Base-by-base conservation (phyloP, 2,888 invertebrate species). In the Lumbricus terrestris region DNA sequence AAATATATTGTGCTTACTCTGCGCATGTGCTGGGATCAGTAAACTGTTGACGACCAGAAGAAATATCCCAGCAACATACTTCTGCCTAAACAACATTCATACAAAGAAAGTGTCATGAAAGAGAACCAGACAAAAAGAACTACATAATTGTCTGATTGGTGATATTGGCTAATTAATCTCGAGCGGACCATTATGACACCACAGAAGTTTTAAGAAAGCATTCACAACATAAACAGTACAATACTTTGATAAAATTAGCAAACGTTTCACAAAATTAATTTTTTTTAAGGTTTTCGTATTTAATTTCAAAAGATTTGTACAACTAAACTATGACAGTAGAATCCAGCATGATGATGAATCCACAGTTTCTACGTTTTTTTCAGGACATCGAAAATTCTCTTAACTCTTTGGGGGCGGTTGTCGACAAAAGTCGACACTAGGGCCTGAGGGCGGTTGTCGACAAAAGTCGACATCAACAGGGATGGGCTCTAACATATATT, bases 61-160 rank as follows among this genome's bases (percentile, higher is more conserved):
- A 91, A 92, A 93, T 88, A 94, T 94, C 29, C 94, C 94, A 42
- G 94, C 94, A 40, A 93, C 91, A 92, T 92, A 94, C 85, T 92
- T 92, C 90, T 93, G 94, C 37, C 85, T 85, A 37, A 34, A 85
- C 29, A 16, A 85, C 37, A 83, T 4, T 35, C 37, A 34, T 2
- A 69, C 29, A n/a, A n/a, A 69, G 69, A 69, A n/a, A 69, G 69
- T n/a, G n/a, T 16, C 8, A 29, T 11, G n/a, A 69, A 69, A n/a
- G 11, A 69, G 0, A n/a, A 69, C n/a, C 69, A 69, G n/a, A 8
- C 69, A 47, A 47, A 3, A 11, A 20, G 33, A 40, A 11, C 40
- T 40, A 15, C 8, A 16, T 42, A 13, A 42, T 42, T 42, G 42
- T 16, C 6, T 42, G 47, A 47, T 20, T 47, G 47, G 20, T 47